phyloP scores from a whole-genome alignment of 2,797 vertebrate species.

The Gobionotothen gibberifrons region DNA sequence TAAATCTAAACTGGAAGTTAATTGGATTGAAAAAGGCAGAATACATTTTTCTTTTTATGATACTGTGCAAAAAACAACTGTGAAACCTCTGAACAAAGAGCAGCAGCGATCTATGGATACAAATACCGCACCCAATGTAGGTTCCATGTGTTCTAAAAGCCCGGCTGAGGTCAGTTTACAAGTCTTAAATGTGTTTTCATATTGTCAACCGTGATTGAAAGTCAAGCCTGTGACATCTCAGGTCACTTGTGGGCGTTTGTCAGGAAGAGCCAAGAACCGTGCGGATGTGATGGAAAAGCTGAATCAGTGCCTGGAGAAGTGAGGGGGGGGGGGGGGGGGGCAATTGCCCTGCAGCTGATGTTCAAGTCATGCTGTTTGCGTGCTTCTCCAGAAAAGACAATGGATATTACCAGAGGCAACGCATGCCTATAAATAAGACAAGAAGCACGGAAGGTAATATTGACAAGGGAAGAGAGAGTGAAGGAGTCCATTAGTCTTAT shows the following conservation, averaged over 20 bases:
- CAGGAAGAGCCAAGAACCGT: constrained; percentile 47
- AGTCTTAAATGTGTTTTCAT: constrained; percentile 68
- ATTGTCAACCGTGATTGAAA: constrained; percentile 61
- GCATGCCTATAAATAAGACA: constrained; percentile 81
- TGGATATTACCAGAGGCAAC: constrained; percentile 63
- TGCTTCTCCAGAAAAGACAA: constrained; percentile 72
- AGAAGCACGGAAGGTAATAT: constrained; percentile 63
- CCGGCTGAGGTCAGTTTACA: constrained; percentile 63
- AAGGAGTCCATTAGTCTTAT: constrained; percentile 84
- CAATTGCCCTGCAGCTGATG: constrained; percentile 44
- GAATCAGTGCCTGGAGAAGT: constrained; percentile 48
- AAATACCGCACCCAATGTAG: constrained; percentile 55
- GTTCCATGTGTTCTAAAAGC: constrained; percentile 60
- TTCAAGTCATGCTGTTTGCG: constrained; percentile 54
- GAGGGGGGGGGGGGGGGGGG: constrained; percentile 16
- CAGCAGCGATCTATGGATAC: constrained; percentile 38
- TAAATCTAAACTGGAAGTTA: constrained; percentile 7
- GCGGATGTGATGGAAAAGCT: constrained; percentile 63
- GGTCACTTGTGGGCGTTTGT: constrained; percentile 72
- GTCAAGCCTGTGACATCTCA: constrained; percentile 59
- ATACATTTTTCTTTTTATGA: constrained; percentile 9
- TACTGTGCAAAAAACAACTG: constrained; percentile 43
- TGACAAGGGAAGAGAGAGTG: constrained; percentile 59
- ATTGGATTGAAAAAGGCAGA: background rate
- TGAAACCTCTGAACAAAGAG: constrained; percentile 48